These are phyloP conservation scores for Lepidocolaptes lacrymiger DNA, from an alignment of 2,797 vertebrate genomes.

Conservation along the genomic window DNA sequence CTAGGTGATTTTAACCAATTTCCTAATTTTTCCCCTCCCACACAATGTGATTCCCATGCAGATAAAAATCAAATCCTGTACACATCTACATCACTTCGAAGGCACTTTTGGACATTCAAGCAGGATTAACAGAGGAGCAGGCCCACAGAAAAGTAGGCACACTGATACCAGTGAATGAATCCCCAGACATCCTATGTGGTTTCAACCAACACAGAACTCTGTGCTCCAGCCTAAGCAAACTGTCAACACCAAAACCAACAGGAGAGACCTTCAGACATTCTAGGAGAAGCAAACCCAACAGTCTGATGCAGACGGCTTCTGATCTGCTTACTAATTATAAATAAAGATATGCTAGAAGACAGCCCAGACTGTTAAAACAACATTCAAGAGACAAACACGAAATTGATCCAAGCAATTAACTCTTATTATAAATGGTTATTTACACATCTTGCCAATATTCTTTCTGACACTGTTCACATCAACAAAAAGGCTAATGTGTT, in stretches of 20 bases:
- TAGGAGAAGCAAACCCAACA: neutral
- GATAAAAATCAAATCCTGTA: neutral
- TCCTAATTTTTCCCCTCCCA: neutral
- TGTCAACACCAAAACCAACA: neutral
- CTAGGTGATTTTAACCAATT: neutral
- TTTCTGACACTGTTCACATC: neutral
- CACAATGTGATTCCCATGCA: rapidly evolving
- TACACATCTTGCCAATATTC: neutral
- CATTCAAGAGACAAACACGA: neutral
- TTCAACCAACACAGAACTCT: neutral
- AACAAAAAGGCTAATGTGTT: neutral
- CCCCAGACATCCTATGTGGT: neutral
- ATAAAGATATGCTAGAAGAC: neutral
- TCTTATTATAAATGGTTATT: neutral
- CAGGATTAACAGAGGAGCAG: neutral
- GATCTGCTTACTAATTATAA: neutral
- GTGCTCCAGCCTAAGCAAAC: neutral
- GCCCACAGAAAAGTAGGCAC: neutral
- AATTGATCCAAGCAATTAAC: neutral
- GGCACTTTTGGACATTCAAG: neutral
- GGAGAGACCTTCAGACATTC: neutral
- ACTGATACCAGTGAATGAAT: neutral
- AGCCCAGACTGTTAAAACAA: neutral
- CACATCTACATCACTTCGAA: neutral
- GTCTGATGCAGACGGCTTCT: neutral